A percentile compares a stretch with the other conserved stretches of the same genome.
Evolutionary conservation across 2,888 invertebrate genomes (phyloP).

Genomic region (Tiphia femorata): DNA sequence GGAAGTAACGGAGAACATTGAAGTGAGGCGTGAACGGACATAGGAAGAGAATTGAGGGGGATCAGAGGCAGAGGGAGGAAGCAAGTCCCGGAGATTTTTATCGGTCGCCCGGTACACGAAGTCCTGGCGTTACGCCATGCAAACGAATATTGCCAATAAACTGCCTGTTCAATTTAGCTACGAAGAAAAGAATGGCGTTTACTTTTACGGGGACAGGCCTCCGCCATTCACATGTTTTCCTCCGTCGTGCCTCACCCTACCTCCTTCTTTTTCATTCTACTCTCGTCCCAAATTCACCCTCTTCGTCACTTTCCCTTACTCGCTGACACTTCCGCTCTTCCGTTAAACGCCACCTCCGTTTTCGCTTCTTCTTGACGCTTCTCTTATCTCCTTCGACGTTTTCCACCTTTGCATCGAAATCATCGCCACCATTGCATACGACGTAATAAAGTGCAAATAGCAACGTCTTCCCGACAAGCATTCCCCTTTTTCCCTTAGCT

Average conservation of each 20-base stretch:
- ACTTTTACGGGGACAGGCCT: conserved; percentile 45
- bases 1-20: neutral
- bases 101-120: conserved; percentile 47
- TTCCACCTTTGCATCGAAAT: conserved; percentile 12
- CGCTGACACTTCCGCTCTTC: conserved; percentile 23
- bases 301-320: conserved; percentile 9
- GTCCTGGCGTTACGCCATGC: conserved; percentile 60
- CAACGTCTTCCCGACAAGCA: neutral
- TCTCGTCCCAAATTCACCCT: neutral
- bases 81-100: conserved; percentile 54
- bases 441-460: conserved; percentile 49
- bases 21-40: no score
- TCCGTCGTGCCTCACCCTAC: neutral
- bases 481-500: neutral
- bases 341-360: no score
- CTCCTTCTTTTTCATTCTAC: conserved; percentile 3
- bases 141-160: conserved; percentile 68
- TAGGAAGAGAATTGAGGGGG: neutral
- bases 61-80: neutral
- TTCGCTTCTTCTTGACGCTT: conserved; percentile 2
- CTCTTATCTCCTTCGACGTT: neutral
- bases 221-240: no score
- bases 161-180: conserved; percentile 67
- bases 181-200: conserved; percentile 59
- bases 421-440: conserved; percentile 16